Percentiles rank a stretch among this genome's conserved stretches.
phyloP scores from a whole-genome alignment of 2,113 vertebrate species.

The Paraplagusia blochii region DNA sequence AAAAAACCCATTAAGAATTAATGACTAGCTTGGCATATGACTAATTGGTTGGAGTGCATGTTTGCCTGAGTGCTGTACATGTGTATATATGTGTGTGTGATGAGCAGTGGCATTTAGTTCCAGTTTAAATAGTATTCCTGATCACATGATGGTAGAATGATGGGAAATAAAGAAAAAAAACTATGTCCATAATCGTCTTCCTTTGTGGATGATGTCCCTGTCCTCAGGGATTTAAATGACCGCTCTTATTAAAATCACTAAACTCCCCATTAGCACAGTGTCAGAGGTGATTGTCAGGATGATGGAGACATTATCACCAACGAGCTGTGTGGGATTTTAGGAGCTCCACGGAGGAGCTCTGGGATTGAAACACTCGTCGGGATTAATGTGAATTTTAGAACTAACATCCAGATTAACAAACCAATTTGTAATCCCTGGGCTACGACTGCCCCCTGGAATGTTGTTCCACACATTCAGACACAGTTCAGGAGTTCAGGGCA shows the following conservation, averaged over 20 bases:
- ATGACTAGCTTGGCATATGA: constrained; percentile 40
- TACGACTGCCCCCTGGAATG: too few relatives aligned
- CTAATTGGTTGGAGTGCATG: constrained; percentile 11
- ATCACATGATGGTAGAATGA: constrained; percentile 27
- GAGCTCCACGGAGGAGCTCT: constrained; percentile 35
- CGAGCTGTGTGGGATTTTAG: constrained; percentile 37
- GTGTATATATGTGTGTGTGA: constrained; percentile 10
- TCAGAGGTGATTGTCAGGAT: constrained; percentile 68
- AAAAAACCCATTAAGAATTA: constrained; percentile 60
- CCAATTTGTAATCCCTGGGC: too few relatives aligned
- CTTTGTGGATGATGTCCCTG: constrained; percentile 58
- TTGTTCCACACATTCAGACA: too few relatives aligned
- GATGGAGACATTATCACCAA: constrained; percentile 53
- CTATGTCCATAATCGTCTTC: constrained; percentile 34
- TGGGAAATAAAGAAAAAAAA: too few relatives aligned
- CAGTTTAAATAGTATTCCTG: constrained; percentile 43
- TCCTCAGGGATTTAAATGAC: constrained; percentile 50
- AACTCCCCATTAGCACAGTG: constrained; percentile 65
- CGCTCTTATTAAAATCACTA: constrained; percentile 71
- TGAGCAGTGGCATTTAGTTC: constrained; percentile 1
- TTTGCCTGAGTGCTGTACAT: background rate
- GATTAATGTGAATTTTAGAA: too few relatives aligned
- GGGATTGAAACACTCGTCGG: background rate
- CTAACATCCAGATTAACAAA: too few relatives aligned
- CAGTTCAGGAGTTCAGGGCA: too few relatives aligned